These are phyloP conservation scores for Muschampia plurimacula DNA, from an alignment of 2,888 invertebrate genomes.

Conservation along the genomic window DNA sequence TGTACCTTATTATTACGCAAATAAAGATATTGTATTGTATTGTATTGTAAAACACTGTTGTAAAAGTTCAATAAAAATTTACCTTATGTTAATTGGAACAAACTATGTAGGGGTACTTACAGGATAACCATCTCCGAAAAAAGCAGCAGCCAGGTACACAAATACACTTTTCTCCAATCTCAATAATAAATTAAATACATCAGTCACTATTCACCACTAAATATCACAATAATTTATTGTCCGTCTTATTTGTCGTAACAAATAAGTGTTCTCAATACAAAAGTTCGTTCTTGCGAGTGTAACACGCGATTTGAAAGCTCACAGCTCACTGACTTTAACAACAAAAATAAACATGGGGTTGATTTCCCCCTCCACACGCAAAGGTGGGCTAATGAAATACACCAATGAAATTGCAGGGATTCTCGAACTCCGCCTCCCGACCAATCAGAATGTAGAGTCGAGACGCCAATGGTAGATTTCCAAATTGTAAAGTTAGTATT, in stretches of 20 bases:
- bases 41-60: too few species aligned
- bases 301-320: slow-evolving; percentile 67
- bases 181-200: slow-evolving; percentile 40
- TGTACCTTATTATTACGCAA: too few species aligned
- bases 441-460: slow-evolving; percentile 60
- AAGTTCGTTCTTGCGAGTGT: slow-evolving; percentile 38
- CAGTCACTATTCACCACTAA: slow-evolving; percentile 54
- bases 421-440: slow-evolving; percentile 63
- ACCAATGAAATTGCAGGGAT: slow-evolving; percentile 59
- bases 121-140: slow-evolving; percentile 81
- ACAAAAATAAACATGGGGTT: slow-evolving; percentile 83
- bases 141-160: slow-evolving; percentile 46
- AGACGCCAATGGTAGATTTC: slow-evolving; percentile 63
- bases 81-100: too few species aligned
- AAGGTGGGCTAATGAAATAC: slow-evolving; percentile 56
- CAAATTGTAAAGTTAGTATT: slow-evolving; percentile 55
- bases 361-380: slow-evolving; percentile 65
- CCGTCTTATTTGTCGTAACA: slow-evolving; percentile 18
- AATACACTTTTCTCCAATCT: slow-evolving; percentile 19
- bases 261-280: slow-evolving; percentile 35
- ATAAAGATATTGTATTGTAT: too few species aligned
- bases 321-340: slow-evolving; percentile 78
- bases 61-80: too few species aligned
- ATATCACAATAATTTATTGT: slow-evolving; percentile 29
- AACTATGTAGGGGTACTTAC: slow-evolving; percentile 60